These are phyloP conservation scores for Brachionus manjavacas DNA, from an alignment of 1,140 invertebrate genomes.

Conservation along the genomic window DNA sequence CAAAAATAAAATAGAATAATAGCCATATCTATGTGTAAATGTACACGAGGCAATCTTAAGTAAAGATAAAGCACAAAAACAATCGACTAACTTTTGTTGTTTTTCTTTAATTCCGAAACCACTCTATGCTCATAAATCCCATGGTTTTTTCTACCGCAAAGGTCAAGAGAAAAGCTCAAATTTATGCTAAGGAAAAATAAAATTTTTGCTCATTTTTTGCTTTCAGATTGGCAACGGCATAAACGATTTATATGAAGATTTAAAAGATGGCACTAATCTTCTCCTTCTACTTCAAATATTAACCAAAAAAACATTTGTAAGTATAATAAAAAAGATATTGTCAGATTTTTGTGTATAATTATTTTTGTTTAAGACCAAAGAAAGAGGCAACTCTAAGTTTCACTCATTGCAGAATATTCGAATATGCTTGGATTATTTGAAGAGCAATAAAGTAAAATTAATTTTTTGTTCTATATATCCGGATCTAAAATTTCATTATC, in stretches of 20 bases:
- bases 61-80: neutral
- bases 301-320: slow-evolving; percentile 40
- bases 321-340: neutral
- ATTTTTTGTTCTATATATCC: neutral
- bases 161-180: neutral
- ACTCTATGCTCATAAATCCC: neutral
- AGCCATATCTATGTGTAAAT: neutral
- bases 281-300: neutral
- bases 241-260: slow-evolving; percentile 26
- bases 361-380: neutral
- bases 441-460: slow-evolving; percentile 6
- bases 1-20: neutral
- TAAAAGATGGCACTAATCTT: slow-evolving; percentile 7
- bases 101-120: neutral
- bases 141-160: neutral
- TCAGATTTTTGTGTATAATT: neutral
- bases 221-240: neutral
- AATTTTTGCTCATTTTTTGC: neutral
- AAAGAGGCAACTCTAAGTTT: slow-evolving; percentile 36
- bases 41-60: neutral
- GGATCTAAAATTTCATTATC: neutral
- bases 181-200: neutral
- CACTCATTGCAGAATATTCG: slow-evolving; percentile 34
- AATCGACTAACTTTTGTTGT: neutral
- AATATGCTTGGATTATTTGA: slow-evolving; percentile 22